Conservation (phyloP, 2,888 invertebrate genomes). For the Volucella bombylans region DNA sequence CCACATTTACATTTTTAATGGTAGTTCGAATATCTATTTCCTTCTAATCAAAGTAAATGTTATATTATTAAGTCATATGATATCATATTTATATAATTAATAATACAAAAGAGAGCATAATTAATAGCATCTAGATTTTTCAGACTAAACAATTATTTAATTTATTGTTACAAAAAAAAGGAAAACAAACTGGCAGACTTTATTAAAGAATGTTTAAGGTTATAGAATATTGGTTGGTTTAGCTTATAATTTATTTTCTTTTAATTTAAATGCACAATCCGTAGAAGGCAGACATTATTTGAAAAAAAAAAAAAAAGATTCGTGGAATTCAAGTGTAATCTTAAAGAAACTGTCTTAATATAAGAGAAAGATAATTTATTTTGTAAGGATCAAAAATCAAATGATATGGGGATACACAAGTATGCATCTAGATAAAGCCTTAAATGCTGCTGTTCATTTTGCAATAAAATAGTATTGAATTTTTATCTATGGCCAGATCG, state of each 20-base stretch:
- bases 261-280: conserved; percentile 24
- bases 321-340: too few relatives aligned
- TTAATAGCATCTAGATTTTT: conserved; percentile 18
- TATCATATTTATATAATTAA: conserved; percentile 8
- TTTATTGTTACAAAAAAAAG: not conserved
- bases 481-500: too few relatives aligned
- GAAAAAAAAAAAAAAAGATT: not conserved
- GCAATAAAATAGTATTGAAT: too few relatives aligned
- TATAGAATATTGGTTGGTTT: not conserved
- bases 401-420: too few relatives aligned
- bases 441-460: too few relatives aligned
- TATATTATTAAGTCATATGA: conserved; percentile 4
- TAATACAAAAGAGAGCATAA: conserved; percentile 18
- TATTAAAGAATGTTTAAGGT: conserved; percentile 6
- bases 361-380: too few relatives aligned
- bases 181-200: not conserved
- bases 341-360: too few relatives aligned
- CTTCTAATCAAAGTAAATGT: conserved; percentile 2
- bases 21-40: not conserved
- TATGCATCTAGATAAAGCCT: too few relatives aligned
- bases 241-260: not conserved
- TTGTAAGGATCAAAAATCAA: too few relatives aligned
- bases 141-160: not conserved
- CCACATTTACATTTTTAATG: not conserved
- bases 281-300: conserved; percentile 22